Evolutionary conservation across 2,888 invertebrate genomes (phyloP).

Genomic region (Caenorhabditis drosophilae): DNA sequence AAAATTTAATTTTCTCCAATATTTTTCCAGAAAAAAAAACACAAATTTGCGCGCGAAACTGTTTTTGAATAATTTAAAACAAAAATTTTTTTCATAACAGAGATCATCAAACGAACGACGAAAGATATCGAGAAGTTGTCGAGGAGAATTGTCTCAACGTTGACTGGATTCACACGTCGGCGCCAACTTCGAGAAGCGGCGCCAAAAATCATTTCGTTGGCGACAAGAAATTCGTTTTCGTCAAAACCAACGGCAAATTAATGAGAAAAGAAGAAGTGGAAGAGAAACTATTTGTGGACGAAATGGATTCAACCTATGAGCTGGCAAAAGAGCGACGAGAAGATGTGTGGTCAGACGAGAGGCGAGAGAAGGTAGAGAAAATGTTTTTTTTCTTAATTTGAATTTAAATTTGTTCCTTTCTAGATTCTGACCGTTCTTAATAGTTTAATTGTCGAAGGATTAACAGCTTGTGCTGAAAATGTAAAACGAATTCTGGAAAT

Average conservation of each 20-base stretch:
- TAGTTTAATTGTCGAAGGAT: slow-evolving; percentile 4
- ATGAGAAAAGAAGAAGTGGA: background rate
- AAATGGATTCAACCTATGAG: background rate
- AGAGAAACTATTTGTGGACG: background rate
- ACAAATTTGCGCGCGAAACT: too few relatives aligned
- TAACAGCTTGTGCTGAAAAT: background rate
- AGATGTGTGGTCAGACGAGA: background rate
- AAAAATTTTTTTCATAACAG: slow-evolving; percentile 1
- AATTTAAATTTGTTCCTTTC: too few relatives aligned
- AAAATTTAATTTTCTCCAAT: too few relatives aligned
- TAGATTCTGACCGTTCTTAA: background rate
- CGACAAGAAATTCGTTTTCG: slow-evolving; percentile 8
- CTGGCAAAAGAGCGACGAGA: background rate
- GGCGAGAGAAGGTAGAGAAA: background rate
- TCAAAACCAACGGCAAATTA: background rate
- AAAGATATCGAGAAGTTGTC: slow-evolving; percentile 5
- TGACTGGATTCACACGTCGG: slow-evolving; percentile 5
- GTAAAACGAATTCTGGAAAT: background rate
- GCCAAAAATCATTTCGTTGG: slow-evolving; percentile 8
- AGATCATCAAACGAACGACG: slow-evolving; percentile 6
- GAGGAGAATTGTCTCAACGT: slow-evolving; percentile 10
- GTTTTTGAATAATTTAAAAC: too few relatives aligned
- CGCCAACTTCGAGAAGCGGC: background rate
- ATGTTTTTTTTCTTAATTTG: too few relatives aligned
- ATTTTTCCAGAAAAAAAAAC: too few relatives aligned